Evolutionary conservation across 2,888 invertebrate species (phyloP), one percentile per base, ranked within the genome.

Genomic region (Argyresthia goedartella): DNA sequence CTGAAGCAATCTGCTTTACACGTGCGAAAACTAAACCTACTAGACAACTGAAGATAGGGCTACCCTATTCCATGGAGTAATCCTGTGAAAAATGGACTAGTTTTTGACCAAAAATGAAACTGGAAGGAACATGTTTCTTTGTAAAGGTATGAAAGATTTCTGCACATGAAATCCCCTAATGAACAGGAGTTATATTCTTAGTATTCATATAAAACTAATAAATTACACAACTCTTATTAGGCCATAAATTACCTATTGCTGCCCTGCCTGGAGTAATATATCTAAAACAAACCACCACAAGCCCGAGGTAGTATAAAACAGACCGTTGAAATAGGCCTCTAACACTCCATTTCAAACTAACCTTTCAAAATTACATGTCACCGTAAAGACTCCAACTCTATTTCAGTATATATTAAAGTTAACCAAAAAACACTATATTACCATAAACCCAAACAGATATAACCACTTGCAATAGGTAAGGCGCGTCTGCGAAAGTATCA

Each of bases 251-350:
- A 53, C 53, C 0, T 53, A 50, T 13, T 50, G 46, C 8, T 47
- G 50, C 43, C 50, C 53, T 1, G 53, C 50, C n/a, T 53, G 53
- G 50, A 53, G 53, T n/a, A 50, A 36, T 15, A 53, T 50, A 1
- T 42, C 43, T 35, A 8, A 41, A 8, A 15, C 25, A 13, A 53
- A 53, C 33, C 41, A 46, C 13, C 0, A 41, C 8, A 6, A 13
- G 14, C 42, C 50, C 9, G 50, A 53, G 16, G 36, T 47, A 6
- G 44, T 53, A 15, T 47, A 53, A 53, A 53, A 53, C 33, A 50
- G 46, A 42, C 50, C 53, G 2, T 0, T 53, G 7, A 53, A 50
- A 53, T 41, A 42, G 2, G 46, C 53, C 1, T 53, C 8, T 47
- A 53, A 51, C 11, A 50, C 50, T 11, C 53, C 53, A 1, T 47